These are phyloP conservation scores for Bryconaethiops microstoma DNA, from an alignment of 2,797 vertebrate species.

Conservation along the genomic window DNA sequence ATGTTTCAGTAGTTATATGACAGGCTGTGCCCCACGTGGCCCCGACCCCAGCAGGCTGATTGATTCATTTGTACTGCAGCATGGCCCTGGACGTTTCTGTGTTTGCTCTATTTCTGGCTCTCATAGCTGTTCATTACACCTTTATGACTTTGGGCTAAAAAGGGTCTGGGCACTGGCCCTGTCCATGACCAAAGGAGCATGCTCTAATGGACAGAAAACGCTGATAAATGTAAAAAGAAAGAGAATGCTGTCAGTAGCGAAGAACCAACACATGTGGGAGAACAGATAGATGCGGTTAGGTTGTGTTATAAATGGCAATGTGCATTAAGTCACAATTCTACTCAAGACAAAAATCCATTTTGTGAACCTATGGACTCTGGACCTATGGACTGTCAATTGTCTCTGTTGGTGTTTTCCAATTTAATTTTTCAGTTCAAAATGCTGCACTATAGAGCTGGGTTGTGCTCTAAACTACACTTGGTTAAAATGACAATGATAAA, in stretches of 20 bases:
- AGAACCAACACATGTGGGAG: background rate
- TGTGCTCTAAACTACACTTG: too few relatives aligned
- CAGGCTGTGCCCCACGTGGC: background rate
- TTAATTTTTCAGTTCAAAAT: too few relatives aligned
- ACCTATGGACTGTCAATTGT: background rate
- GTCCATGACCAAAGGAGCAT: slow-evolving; percentile 4
- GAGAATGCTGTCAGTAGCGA: background rate
- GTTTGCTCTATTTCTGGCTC: slow-evolving; percentile 44
- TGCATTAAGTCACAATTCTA: background rate
- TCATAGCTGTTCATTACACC: slow-evolving; percentile 23
- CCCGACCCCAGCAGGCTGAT: slow-evolving; percentile 28
- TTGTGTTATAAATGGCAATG: slow-evolving; percentile 3
- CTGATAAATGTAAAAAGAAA: slow-evolving; percentile 11
- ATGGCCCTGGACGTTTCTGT: background rate
- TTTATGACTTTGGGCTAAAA: slow-evolving; percentile 27
- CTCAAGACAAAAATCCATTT: background rate
- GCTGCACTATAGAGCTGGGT: too few relatives aligned
- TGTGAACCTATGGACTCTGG: background rate
- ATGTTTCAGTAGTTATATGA: slow-evolving; percentile 33
- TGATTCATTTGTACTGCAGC: slow-evolving; percentile 35
- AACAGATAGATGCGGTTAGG: background rate
- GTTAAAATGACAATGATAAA: too few relatives aligned
- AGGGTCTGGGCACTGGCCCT: background rate
- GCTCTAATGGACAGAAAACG: slow-evolving; percentile 26
- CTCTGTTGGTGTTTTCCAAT: too few relatives aligned